phyloP scores from a whole-genome alignment of 2,888 invertebrate genomes.

The Platyscelio sp. region DNA sequence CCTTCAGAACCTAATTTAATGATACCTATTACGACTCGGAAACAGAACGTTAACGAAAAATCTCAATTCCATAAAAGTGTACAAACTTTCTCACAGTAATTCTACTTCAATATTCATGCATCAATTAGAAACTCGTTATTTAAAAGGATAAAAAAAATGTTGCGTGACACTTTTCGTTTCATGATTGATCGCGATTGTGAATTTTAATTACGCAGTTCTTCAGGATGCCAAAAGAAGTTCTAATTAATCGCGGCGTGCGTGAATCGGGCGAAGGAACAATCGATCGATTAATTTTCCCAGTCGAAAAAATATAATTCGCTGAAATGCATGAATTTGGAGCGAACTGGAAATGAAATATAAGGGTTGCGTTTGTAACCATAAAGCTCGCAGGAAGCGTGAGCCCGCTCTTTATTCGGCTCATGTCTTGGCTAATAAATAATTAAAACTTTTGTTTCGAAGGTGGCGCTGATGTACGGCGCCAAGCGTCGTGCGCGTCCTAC shows the following conservation, averaged over 20 bases:
- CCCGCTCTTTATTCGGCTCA: constrained; percentile 80
- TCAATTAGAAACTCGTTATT: constrained; percentile 68
- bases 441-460: constrained; percentile 85
- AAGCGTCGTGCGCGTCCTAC: constrained; percentile 78
- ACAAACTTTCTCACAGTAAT: constrained; percentile 60
- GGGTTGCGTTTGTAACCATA: constrained; percentile 70
- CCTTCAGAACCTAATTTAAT: constrained; percentile 46
- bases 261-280: constrained; percentile 45
- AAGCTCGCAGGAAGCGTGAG: constrained; percentile 65
- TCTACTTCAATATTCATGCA: constrained; percentile 70
- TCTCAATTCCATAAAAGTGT: constrained; percentile 64
- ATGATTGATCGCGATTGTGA: constrained; percentile 65
- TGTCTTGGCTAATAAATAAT: constrained; percentile 85
- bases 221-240: constrained; percentile 52
- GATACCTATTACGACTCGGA: constrained; percentile 38
- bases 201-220: constrained; percentile 59
- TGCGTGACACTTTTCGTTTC: constrained; percentile 63
- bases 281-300: constrained; percentile 59
- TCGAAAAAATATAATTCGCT: constrained; percentile 20
- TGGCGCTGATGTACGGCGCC: constrained; percentile 82
- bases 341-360: constrained; percentile 39
- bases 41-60: constrained; percentile 34
- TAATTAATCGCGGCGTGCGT: constrained; percentile 47
- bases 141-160: constrained; percentile 59
- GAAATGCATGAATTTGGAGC: constrained; percentile 16